Evolutionary conservation across 2,113 vertebrate species (phyloP).

Genomic region (Piprites chloris): DNA sequence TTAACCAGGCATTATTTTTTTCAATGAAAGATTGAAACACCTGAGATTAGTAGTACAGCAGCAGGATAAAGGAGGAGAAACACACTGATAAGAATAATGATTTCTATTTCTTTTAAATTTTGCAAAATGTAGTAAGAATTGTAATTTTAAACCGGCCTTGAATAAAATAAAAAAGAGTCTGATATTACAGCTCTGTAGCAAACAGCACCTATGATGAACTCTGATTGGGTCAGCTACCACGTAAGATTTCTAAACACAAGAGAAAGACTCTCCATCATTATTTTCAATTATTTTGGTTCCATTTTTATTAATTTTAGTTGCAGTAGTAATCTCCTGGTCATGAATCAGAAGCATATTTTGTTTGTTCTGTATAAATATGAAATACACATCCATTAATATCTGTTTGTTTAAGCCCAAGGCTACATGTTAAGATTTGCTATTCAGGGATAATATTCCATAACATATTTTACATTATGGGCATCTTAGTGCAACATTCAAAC

Average conservation of each 20-base stretch:
- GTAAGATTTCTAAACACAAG: background rate
- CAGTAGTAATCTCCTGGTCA: background rate
- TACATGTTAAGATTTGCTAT: background rate
- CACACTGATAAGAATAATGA: background rate
- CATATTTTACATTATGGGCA: background rate
- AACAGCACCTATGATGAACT: background rate
- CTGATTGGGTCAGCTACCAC: background rate
- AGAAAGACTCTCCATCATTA: background rate
- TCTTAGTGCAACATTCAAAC: constrained; percentile 46
- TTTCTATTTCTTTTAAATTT: background rate
- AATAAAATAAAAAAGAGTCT: background rate
- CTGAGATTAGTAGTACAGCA: background rate
- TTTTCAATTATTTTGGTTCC: background rate
- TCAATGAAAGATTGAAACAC: background rate
- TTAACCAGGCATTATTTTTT: constrained; percentile 7
- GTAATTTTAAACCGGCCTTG: background rate
- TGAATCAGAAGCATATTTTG: background rate
- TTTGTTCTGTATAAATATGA: background rate
- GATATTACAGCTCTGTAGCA: background rate
- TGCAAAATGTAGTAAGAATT: background rate
- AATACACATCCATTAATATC: background rate
- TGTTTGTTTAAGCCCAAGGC: background rate
- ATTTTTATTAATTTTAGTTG: background rate
- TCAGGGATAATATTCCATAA: background rate
- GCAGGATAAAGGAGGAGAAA: background rate